Conservation (phyloP, 30 jellyfish, hydroid and myxozoan species). For the Chironex yamaguchii region DNA sequence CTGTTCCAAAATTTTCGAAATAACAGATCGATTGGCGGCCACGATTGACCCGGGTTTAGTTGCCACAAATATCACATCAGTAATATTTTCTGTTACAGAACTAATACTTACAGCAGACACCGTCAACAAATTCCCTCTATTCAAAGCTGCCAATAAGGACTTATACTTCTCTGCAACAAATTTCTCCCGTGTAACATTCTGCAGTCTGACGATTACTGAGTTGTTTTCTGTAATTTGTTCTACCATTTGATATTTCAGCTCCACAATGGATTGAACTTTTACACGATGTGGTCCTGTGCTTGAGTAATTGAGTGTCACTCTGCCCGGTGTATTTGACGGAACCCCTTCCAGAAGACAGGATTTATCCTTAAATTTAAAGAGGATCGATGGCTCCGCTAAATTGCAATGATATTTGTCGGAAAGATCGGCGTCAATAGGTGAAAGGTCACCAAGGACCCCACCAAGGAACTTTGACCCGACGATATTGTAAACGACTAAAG, state of each 20-base stretch:
- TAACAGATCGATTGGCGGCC: neutral
- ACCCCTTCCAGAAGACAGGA: conserved; percentile 72
- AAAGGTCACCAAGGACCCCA: conserved; percentile 76
- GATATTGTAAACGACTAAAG: conserved; percentile 39
- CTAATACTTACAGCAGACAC: neutral
- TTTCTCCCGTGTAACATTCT: neutral
- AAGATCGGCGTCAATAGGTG: conserved; percentile 84
- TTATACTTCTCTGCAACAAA: neutral
- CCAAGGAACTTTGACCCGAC: conserved; percentile 41
- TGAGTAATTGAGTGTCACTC: conserved; percentile 1
- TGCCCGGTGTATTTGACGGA: conserved; percentile 28
- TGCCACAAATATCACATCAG: neutral
- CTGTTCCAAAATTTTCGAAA: neutral
- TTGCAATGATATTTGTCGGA: conserved; percentile 69
- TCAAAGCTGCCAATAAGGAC: too few relatives aligned
- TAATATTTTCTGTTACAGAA: neutral
- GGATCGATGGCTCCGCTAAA: conserved; percentile 8
- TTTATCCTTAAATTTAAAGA: conserved; percentile 43
- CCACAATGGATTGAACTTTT: conserved; percentile 14
- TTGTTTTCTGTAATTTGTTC: conserved; percentile 38
- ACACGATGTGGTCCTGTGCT: neutral
- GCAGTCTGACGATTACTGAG: conserved; percentile 30
- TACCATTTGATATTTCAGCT: conserved; percentile 10
- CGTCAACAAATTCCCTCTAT: neutral
- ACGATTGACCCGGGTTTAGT: too few relatives aligned